Evolutionary conservation across 1,140 invertebrate species (phyloP).

Genomic region (Euwallacea similis): DNA sequence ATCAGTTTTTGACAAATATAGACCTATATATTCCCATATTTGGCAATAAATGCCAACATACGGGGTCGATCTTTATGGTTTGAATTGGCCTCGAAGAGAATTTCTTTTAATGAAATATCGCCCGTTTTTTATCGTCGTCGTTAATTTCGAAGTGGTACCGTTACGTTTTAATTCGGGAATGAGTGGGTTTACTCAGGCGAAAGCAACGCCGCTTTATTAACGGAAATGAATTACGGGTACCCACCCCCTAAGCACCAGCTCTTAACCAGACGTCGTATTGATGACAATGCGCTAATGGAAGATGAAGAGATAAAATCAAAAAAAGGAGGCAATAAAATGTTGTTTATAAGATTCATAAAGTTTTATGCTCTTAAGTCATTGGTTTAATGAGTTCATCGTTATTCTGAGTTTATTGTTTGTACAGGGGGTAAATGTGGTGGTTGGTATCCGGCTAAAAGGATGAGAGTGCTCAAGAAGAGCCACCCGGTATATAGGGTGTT

Average conservation of each 20-base stretch:
- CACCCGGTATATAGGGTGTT: too few species aligned
- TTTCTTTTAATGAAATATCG: conserved; percentile 8
- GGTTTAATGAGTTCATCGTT: too few species aligned
- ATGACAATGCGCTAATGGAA: background rate
- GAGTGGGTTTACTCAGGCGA: background rate
- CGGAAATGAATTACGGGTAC: background rate
- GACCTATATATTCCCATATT: background rate
- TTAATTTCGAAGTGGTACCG: conserved; percentile 13
- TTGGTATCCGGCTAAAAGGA: too few species aligned
- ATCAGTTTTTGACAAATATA: conserved; percentile 12
- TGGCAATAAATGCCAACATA: background rate
- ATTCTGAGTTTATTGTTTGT: too few species aligned
- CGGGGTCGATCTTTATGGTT: conserved; percentile 1
- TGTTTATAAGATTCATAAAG: background rate
- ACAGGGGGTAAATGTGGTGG: too few species aligned
- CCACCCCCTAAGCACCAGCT: background rate
- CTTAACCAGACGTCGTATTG: background rate
- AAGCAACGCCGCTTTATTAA: background rate
- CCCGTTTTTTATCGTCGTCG: conserved; percentile 8
- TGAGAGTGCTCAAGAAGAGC: too few species aligned
- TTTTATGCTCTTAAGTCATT: too few species aligned
- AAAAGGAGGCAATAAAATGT: background rate
- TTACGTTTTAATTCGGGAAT: background rate
- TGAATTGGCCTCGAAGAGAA: background rate
- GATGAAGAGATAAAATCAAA: background rate